Evolutionary conservation across 2,113 vertebrate species (phyloP).

Genomic region (Leptobrachium ailaonicum): DNA sequence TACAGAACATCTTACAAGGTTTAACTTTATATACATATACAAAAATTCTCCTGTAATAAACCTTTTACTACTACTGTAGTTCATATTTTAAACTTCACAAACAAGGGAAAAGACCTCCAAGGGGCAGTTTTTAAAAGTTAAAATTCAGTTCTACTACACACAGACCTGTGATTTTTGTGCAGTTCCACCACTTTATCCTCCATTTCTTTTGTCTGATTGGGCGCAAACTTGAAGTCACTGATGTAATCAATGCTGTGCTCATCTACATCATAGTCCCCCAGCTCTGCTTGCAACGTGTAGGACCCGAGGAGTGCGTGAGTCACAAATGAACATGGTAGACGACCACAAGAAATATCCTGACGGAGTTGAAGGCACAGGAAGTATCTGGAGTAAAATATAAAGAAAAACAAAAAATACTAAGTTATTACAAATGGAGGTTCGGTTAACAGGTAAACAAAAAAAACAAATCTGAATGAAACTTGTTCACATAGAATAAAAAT

Average conservation of each 20-base stretch:
- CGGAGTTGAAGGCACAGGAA: conserved; percentile 85
- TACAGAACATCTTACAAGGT: no score
- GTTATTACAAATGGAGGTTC: no score
- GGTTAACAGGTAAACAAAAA: no score
- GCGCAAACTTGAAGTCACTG: conserved; percentile 84
- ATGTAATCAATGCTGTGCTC: conserved; percentile 78
- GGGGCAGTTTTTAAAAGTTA: no score
- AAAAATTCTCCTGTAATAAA: no score
- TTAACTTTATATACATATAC: no score
- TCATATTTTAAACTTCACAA: no score
- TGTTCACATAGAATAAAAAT: no score
- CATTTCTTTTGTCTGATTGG: conserved; percentile 90
- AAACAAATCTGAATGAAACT: no score
- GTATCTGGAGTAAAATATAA: conserved; percentile 66
- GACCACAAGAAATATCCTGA: conserved; percentile 78
- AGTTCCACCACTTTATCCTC: conserved; percentile 95
- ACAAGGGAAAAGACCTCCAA: no score
- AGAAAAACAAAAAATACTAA: no score
- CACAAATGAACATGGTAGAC: conserved; percentile 82
- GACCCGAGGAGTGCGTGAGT: conserved; percentile 83
- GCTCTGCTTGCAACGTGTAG: conserved; percentile 83
- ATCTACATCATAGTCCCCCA: conserved; percentile 87
- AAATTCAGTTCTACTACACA: conserved; percentile 53
- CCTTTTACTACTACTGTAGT: no score
- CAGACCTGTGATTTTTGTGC: conserved; percentile 90